Conservation (phyloP, 2,888 invertebrate genomes). For the Copidosoma aretas region DNA sequence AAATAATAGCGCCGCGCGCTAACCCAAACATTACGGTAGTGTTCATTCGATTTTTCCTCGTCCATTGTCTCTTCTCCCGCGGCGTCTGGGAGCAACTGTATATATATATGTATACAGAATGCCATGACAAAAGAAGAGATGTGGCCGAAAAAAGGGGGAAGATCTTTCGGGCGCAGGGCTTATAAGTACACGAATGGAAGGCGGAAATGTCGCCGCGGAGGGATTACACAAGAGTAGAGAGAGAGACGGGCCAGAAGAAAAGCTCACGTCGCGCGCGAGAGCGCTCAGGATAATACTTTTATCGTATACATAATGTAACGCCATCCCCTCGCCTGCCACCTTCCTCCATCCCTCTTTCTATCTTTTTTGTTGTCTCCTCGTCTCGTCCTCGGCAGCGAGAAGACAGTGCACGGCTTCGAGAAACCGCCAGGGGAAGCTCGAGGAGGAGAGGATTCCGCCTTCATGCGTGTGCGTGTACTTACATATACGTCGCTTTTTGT, state of each 20-base stretch:
- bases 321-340: not conserved
- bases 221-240: conserved; percentile 26
- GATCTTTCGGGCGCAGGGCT: not conserved
- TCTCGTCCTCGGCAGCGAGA: not conserved
- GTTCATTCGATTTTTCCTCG: not conserved
- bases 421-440: not conserved
- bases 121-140: not conserved
- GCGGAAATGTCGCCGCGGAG: conserved; percentile 33
- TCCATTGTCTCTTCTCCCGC: not conserved
- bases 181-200: not conserved
- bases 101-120: not conserved
- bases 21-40: not conserved
- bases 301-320: conserved; percentile 23
- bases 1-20: not conserved
- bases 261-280: not conserved
- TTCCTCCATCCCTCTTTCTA: not conserved
- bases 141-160: not conserved
- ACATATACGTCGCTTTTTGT: conserved; percentile 6
- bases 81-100: not conserved
- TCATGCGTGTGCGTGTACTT: no score
- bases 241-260: conserved; percentile 16
- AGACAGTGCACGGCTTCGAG: not conserved
- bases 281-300: conserved; percentile 35
- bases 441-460: conserved; percentile 1
- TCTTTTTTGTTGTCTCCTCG: conserved; percentile 2